Conservation (phyloP, 2,888 invertebrate genomes). For the Sphaerophoria rueppellii region DNA sequence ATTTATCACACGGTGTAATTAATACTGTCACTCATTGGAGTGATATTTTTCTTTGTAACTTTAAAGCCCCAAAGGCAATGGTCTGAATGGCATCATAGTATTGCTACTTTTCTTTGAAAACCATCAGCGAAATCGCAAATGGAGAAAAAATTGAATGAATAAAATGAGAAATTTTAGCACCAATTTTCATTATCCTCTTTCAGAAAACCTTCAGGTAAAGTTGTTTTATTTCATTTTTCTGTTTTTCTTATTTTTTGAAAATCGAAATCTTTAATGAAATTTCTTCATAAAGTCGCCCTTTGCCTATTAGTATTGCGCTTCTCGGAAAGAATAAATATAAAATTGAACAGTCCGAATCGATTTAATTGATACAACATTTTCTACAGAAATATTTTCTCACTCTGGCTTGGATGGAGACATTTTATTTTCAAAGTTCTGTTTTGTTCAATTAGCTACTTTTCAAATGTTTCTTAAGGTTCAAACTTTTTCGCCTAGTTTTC, state of each 20-base stretch:
- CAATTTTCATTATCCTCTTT: constrained; percentile 49
- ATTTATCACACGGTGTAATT: constrained; percentile 58
- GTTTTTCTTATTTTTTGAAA: constrained; percentile 21
- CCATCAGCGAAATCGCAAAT: background rate
- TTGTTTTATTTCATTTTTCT: constrained; percentile 12
- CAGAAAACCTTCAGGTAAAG: constrained; percentile 20
- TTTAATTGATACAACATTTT: background rate
- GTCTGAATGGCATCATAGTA: background rate
- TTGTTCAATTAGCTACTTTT: too few species aligned
- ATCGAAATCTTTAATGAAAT: constrained; percentile 56
- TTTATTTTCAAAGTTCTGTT: too few species aligned
- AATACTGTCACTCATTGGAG: constrained; percentile 35
- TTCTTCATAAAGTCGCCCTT: constrained; percentile 52
- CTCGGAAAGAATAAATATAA: background rate
- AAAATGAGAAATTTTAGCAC: constrained; percentile 45
- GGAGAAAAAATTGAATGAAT: background rate
- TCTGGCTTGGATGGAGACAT: too few species aligned
- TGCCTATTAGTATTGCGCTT: constrained; percentile 49
- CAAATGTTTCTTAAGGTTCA: too few species aligned
- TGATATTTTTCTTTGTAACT: constrained; percentile 14
- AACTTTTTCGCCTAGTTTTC: too few species aligned
- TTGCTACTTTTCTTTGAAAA: constrained; percentile 25
- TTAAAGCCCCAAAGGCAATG: constrained; percentile 3
- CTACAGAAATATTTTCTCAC: background rate
- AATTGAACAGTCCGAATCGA: background rate